These are phyloP conservation scores for Psilopogon haemacephalus DNA, from an alignment of 2,113 vertebrate genomes.

Conservation along the genomic window DNA sequence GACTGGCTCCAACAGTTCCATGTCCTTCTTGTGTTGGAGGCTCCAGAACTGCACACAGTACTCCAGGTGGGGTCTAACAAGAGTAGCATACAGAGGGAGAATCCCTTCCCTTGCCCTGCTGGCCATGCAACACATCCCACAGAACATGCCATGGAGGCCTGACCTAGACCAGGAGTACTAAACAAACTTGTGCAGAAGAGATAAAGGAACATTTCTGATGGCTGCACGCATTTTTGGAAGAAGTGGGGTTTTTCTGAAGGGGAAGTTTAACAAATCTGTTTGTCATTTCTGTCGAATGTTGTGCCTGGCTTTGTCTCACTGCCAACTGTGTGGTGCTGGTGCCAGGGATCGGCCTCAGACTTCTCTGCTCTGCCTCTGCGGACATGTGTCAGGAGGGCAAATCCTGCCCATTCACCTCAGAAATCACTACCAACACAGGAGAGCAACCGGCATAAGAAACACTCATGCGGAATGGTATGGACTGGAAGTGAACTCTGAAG, in stretches of 20 bases:
- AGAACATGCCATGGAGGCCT: not conserved
- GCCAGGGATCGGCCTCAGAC: not conserved
- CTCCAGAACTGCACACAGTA: no score
- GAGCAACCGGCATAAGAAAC: not conserved
- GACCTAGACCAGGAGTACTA: not conserved
- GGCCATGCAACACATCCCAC: not conserved
- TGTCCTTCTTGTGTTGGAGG: no score
- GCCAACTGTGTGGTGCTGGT: rapidly evolving
- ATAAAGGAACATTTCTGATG: not conserved
- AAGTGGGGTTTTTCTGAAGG: not conserved
- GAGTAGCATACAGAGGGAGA: no score
- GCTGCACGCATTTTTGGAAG: not conserved
- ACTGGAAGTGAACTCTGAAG: no score
- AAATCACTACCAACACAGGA: not conserved
- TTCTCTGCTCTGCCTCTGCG: not conserved
- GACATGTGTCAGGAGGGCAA: not conserved
- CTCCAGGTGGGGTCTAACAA: no score
- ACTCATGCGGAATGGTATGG: no score
- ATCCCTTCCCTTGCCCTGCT: no score
- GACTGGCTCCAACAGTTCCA: no score
- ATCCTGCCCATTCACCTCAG: not conserved
- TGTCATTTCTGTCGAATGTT: rapidly evolving
- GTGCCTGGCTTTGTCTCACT: not conserved
- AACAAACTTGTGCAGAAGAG: not conserved
- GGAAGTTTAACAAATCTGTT: not conserved